These are phyloP conservation scores for Acipenser oxyrinchus DNA, from an alignment of 2,797 vertebrate genomes.

Conservation along the genomic window DNA sequence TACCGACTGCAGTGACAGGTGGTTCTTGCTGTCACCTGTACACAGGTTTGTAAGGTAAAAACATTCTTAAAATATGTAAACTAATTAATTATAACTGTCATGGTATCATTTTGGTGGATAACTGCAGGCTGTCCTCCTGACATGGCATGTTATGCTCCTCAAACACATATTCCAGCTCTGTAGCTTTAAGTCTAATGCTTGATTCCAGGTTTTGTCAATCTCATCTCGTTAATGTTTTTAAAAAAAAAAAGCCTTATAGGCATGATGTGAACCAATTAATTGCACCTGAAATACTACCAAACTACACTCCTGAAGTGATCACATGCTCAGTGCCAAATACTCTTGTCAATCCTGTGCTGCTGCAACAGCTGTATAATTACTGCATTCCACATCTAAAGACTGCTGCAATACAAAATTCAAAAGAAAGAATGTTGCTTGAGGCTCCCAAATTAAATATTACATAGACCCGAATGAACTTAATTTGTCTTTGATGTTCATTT, in stretches of 20 bases:
- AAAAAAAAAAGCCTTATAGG: constrained; percentile 44
- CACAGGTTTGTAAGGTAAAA: no score
- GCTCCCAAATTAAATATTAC: constrained; percentile 47
- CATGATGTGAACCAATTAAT: constrained; percentile 57
- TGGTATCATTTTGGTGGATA: no score
- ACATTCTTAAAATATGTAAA: no score
- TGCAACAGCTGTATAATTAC: constrained; percentile 50
- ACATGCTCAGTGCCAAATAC: constrained; percentile 42
- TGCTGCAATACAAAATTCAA: constrained; percentile 34
- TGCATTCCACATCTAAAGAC: constrained; percentile 35
- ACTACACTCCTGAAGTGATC: constrained; percentile 50
- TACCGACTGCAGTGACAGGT: no score
- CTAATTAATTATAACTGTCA: no score
- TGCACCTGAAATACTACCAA: constrained; percentile 47
- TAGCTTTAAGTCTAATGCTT: constrained; percentile 15
- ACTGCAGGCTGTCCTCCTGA: no score
- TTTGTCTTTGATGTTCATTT: constrained; percentile 52
- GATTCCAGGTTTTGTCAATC: constrained; percentile 39
- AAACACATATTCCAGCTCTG: background rate
- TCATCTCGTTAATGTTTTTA: constrained; percentile 57
- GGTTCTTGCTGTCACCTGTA: no score
- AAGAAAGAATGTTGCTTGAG: constrained; percentile 41
- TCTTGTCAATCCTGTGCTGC: constrained; percentile 43
- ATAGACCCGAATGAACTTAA: constrained; percentile 48
- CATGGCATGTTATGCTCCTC: no score